Conservation (phyloP, 2,888 invertebrate species). For the Gisinianus flammeolus region DNA sequence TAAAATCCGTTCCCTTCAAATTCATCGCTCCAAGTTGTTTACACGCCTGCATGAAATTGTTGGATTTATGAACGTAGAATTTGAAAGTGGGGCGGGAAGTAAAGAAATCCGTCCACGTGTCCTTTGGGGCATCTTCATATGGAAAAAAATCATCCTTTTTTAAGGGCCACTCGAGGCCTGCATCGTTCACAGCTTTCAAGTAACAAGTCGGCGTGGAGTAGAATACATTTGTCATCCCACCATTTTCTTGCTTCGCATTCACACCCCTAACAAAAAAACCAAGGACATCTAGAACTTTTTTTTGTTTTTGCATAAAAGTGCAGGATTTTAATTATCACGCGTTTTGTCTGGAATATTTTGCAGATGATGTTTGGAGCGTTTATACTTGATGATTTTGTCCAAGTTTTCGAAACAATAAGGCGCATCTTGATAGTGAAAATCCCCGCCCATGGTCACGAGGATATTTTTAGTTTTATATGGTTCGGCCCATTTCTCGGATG, state of each 20-base stretch:
- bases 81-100: conserved; percentile 82
- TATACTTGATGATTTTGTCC: conserved; percentile 85
- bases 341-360: too few relatives aligned
- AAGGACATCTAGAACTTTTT: too few relatives aligned
- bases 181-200: conserved; percentile 76
- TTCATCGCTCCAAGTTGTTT: conserved; percentile 50
- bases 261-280: conserved; percentile 66
- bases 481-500: conserved; percentile 59
- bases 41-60: conserved; percentile 74
- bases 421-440: conserved; percentile 80
- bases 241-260: conserved; percentile 68
- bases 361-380: background rate
- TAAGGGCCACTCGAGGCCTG: conserved; percentile 70
- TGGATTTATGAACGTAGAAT: conserved; percentile 76
- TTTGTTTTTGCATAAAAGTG: too few relatives aligned
- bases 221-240: conserved; percentile 72
- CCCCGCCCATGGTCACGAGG: conserved; percentile 90
- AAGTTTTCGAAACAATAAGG: conserved; percentile 78
- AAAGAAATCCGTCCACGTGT: conserved; percentile 94
- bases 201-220: conserved; percentile 89
- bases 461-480: conserved; percentile 71
- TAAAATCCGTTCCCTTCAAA: background rate
- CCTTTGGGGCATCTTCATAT: conserved; percentile 81
- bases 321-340: too few relatives aligned
- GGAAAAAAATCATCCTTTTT: conserved; percentile 92